A percentile compares a stretch with the other conserved stretches of the same genome.
Evolutionary conservation across 2,113 vertebrate species (phyloP).

Genomic region (Corythoichthys intestinalis): DNA sequence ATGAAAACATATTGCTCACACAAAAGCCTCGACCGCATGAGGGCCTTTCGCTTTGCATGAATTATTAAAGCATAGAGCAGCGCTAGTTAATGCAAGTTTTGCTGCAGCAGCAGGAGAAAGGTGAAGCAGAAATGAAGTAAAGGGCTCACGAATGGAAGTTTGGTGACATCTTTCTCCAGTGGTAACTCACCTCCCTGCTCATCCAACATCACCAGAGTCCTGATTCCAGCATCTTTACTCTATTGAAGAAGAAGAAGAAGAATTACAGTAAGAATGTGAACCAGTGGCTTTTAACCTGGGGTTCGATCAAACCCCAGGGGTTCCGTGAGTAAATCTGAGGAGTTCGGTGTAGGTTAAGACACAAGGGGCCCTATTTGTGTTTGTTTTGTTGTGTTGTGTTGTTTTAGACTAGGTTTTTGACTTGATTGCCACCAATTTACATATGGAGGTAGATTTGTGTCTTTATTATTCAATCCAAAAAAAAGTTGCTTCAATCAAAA

Average conservation of each 20-base stretch:
- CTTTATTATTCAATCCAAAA: no score
- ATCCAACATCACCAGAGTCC: constrained; percentile 99
- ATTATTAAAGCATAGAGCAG: neutral
- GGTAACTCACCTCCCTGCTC: constrained; percentile 98
- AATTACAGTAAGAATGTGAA: neutral
- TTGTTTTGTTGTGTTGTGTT: no score
- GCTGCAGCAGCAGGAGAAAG: constrained; percentile 1
- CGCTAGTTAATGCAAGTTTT: neutral
- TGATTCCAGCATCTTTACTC: constrained; percentile 99
- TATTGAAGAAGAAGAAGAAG: constrained; percentile 52
- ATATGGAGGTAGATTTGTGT: no score
- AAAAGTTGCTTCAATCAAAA: no score
- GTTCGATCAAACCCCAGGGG: no score
- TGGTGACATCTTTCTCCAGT: constrained; percentile 12
- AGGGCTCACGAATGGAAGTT: neutral
- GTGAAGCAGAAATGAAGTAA: neutral
- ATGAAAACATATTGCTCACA: neutral
- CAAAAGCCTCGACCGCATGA: neutral
- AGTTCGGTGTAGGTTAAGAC: no score
- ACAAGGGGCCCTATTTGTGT: no score
- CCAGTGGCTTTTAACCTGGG: no score
- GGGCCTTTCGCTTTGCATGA: neutral
- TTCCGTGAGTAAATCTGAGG: no score
- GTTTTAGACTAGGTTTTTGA: no score
- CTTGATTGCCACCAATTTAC: no score